Evolutionary conservation across 2,888 invertebrate genomes (phyloP), one percentile per base, ranked within the genome.

Genomic region (Ethmia dodecea): DNA sequence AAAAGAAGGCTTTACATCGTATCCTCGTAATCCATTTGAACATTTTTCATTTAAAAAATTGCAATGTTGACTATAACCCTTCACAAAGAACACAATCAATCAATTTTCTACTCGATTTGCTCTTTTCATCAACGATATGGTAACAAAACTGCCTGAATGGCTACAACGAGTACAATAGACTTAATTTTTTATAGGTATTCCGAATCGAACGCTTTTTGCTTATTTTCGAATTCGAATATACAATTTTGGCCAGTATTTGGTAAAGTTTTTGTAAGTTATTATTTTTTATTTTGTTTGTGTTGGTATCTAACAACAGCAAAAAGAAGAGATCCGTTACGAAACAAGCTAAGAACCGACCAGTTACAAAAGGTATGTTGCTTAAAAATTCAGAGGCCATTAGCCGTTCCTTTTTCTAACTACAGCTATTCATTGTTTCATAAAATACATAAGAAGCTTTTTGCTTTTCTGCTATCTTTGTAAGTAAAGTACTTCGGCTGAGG

Each of bases 381-480:
- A 76, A 78, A 71, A 69, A 79, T 79, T 71, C 77, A 77, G 43
- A 43, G 47, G 59, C 64, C 76, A 75, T 77, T 77, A 77, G 70
- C 40, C 55, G 52, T 51, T 48, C 56, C 52, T 56, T 57, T 60
- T 43, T 59, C 43, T 40, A 46, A 46, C 48, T 47, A 52, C 51
- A 51, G 45, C 35, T 45, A 34, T 39, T 25, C 41, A 60, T 62
- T 63, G 62, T 65, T 49, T 26, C 34, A 39, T 30, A 15, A n/a
- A 31, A 24, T 37, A 38, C 28, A 30, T 28, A 27, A 28, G 13
- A 24, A 35, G 26, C 53, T 54, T 47, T 47, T 40, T 24, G 33
- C 40, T 32, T 40, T 38, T 48, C 42, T 53, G 46, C 28, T 35
- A 14, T 38, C 57, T 55, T 59, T 34, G n/a, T n/a, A n/a, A n/a